Evolutionary conservation across 2,888 invertebrate genomes (phyloP).

Genomic region (Meteorus colon): DNA sequence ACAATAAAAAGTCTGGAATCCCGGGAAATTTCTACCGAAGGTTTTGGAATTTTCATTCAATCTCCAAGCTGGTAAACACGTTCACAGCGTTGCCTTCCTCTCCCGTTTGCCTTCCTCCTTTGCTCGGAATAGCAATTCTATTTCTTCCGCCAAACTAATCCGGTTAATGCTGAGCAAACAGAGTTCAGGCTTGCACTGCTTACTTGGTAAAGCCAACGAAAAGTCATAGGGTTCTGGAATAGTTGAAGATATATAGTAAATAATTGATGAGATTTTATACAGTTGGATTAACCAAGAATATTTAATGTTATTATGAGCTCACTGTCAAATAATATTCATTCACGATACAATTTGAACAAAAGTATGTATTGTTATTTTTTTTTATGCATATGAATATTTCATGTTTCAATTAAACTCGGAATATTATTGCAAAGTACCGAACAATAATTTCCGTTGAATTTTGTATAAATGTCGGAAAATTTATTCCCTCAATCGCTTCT

Average conservation of each 20-base stretch:
- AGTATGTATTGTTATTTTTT: no score
- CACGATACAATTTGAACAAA: not conserved
- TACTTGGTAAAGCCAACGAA: constrained; percentile 6
- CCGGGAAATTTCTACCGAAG: not conserved
- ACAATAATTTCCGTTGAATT: not conserved
- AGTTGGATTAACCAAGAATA: not conserved
- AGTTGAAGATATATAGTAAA: not conserved
- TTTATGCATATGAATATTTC: no score
- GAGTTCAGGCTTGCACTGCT: constrained; percentile 28
- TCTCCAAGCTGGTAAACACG: constrained; percentile 6
- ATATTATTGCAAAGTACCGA: not conserved
- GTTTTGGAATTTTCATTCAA: constrained; percentile 5
- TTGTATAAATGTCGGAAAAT: not conserved
- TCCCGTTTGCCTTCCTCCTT: constrained; percentile 12
- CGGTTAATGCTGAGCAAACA: constrained; percentile 47
- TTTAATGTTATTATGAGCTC: not conserved
- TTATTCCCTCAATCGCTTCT: constrained; percentile 7
- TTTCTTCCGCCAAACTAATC: constrained; percentile 46
- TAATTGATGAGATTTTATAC: not conserved
- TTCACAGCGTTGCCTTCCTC: constrained; percentile 10
- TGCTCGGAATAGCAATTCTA: constrained; percentile 42
- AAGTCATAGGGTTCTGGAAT: constrained; percentile 17
- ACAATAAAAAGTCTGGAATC: not conserved
- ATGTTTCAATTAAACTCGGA: no score
- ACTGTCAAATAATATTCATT: not conserved